Evolutionary conservation across 2,888 invertebrate genomes (phyloP), one percentile per base, ranked within the genome.

Genomic region (Stenotaenia linearis): DNA sequence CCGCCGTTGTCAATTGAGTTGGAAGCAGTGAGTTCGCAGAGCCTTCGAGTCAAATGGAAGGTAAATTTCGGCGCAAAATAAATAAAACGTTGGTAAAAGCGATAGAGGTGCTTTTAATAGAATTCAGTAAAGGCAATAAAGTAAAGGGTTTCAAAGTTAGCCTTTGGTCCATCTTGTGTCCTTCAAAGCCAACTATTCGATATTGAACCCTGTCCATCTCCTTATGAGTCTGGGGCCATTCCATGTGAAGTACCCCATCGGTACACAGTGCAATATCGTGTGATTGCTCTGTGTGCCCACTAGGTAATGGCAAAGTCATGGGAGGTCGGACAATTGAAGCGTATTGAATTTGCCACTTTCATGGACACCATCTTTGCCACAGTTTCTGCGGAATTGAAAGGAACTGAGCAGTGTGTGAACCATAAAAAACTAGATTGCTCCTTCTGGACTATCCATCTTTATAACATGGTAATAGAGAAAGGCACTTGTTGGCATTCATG

Each of bases 41-140:
- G 85, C 7, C 82, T 86, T 1, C 82, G 84, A 79, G 84, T 86
- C 21, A 83, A 83, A 10, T 86, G 86, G 86, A 83, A 84, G 84
- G 86, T 86, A 83, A 79, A 83, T 30, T 78, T 56, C n/a, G 23
- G 40, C 18, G 50, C n/a, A 45, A 77, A 56, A 37, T 76, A 76
- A 45, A 45, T 45, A 76, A 7, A 21, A 15, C 15, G 77, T 6
- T 0, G 23, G 40, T n/a, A n/a, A 45, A 21, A 15, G 25, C n/a
- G n/a, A 77, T 6, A 37, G 45, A 77, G 45, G 18, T 5, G 50
- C 50, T 50, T 50, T 50, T 50, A 50, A 50, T 50, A 50, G 50
- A 50, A 50, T n/a, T 50, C 50, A n/a, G 18, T 50, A 18, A 18
- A 50, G 50, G 50, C 18, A 50, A 50, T 50, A 77, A 45, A 35